These are phyloP conservation scores for Villa cingulata DNA, from an alignment of 2,888 invertebrate species.

Conservation along the genomic window DNA sequence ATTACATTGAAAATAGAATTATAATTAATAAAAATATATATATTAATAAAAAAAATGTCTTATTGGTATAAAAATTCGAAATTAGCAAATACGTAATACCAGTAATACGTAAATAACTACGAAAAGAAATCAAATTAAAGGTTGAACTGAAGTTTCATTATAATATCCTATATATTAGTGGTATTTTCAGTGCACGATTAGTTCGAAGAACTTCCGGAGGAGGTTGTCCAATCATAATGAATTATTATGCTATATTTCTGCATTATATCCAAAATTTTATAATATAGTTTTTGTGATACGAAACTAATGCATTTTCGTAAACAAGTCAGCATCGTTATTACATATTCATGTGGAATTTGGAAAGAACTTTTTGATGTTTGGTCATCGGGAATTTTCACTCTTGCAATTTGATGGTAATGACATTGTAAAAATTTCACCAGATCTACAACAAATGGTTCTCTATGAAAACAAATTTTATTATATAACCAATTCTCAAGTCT, in stretches of 20 bases:
- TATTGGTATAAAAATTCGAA: no score
- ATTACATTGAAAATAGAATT: no score
- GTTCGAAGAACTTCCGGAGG: slow-evolving; percentile 59
- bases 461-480: slow-evolving; percentile 93
- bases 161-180: no score
- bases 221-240: slow-evolving; percentile 52
- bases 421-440: slow-evolving; percentile 80
- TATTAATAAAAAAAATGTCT: no score
- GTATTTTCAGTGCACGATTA: slow-evolving; percentile 54
- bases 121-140: no score
- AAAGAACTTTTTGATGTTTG: slow-evolving; percentile 70
- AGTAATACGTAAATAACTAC: no score
- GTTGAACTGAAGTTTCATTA: no score
- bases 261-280: slow-evolving; percentile 73
- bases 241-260: slow-evolving; percentile 69
- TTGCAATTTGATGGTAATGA: slow-evolving; percentile 76
- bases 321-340: slow-evolving; percentile 78
- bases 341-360: slow-evolving; percentile 79
- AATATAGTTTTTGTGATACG: slow-evolving; percentile 72
- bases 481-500: slow-evolving; percentile 98
- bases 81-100: no score
- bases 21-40: no score
- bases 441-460: slow-evolving; percentile 74
- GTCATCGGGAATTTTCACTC: slow-evolving; percentile 62
- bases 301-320: slow-evolving; percentile 59